Evolutionary conservation across 2,888 invertebrate genomes (phyloP).

Genomic region (Lepidochrysops patricia): DNA sequence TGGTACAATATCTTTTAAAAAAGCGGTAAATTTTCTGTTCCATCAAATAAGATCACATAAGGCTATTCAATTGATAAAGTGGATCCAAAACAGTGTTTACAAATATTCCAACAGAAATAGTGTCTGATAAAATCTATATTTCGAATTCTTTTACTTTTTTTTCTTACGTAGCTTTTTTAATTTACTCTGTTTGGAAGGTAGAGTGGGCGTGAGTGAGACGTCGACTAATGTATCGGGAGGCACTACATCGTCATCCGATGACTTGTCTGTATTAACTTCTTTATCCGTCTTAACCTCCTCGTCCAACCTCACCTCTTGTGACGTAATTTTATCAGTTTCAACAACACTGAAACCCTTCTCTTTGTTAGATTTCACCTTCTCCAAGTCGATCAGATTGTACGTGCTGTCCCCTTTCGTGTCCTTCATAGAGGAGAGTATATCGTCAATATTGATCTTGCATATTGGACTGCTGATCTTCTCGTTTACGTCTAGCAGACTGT

Average conservation of each 20-base stretch:
- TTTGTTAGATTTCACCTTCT: slow-evolving; percentile 51
- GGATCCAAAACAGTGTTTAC: neutral
- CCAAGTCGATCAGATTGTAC: slow-evolving; percentile 60
- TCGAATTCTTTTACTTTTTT: slow-evolving; percentile 68
- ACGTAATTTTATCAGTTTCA: slow-evolving; percentile 55
- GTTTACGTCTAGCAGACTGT: slow-evolving; percentile 53
- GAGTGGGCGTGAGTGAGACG: slow-evolving; percentile 47
- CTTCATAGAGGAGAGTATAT: slow-evolving; percentile 58
- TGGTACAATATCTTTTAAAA: no score
- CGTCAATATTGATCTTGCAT: slow-evolving; percentile 65
- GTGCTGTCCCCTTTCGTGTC: slow-evolving; percentile 51
- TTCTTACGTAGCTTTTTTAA: slow-evolving; percentile 76
- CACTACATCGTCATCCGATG: slow-evolving; percentile 73
- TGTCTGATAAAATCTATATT: slow-evolving; percentile 19
- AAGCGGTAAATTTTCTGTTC: no score
- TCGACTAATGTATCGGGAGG: slow-evolving; percentile 38
- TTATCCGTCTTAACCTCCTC: slow-evolving; percentile 45
- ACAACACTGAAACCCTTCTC: slow-evolving; percentile 60
- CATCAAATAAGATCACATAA: no score
- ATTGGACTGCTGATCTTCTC: slow-evolving; percentile 57
- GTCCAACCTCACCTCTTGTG: slow-evolving; percentile 54
- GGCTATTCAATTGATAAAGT: no score
- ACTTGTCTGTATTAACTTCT: slow-evolving; percentile 62
- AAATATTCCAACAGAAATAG: neutral
- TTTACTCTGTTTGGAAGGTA: slow-evolving; percentile 61